phyloP scores from a whole-genome alignment of 2,113 vertebrate species.

The Aphelocoma coerulescens region DNA sequence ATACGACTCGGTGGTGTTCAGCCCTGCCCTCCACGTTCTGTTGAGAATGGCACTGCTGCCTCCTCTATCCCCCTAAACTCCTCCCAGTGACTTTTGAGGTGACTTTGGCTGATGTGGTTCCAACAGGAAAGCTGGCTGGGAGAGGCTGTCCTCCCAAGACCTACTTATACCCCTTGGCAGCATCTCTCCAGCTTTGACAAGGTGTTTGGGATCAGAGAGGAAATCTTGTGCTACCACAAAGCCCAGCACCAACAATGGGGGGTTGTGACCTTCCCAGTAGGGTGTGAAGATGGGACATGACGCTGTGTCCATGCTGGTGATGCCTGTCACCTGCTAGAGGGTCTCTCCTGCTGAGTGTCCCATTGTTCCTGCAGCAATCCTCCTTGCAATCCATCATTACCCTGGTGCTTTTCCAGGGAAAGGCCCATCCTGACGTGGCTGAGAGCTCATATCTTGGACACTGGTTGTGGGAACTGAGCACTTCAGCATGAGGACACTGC shows the following conservation, averaged over 20 bases:
- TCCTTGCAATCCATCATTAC: not conserved
- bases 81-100: not conserved
- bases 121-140: not conserved
- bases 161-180: not conserved
- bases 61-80: not conserved
- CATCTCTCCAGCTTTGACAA: not conserved
- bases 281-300: not conserved
- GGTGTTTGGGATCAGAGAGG: not conserved
- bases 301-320: fast-evolving
- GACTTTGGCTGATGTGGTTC: not conserved
- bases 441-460: not conserved
- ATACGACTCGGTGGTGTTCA: not conserved
- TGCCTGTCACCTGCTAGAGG: not conserved
- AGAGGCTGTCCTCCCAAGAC: not conserved
- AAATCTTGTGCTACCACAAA: fast-evolving
- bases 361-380: not conserved
- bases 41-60: not conserved
- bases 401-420: not conserved
- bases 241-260: fast-evolving
- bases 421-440: not conserved
- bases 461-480: fast-evolving
- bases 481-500: not conserved
- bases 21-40: fast-evolving
- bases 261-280: not conserved
- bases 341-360: not conserved